Evolutionary conservation across 2,797 vertebrate species (phyloP).

Genomic region (Leptatherina wallacei): DNA sequence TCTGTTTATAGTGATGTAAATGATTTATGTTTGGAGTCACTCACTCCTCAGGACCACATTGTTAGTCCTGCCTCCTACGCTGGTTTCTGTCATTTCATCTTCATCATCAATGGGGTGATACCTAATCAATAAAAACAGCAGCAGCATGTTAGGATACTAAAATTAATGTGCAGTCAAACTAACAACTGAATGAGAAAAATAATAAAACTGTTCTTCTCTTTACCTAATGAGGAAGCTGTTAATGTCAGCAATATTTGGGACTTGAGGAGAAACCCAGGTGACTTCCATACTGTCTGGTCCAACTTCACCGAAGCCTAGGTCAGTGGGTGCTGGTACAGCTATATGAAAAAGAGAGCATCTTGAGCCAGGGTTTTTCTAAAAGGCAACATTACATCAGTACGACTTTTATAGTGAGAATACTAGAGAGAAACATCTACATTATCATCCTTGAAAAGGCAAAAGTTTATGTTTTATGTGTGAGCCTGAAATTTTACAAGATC

Average conservation of each 20-base stretch:
- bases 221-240: conserved; percentile 88
- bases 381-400: not conserved
- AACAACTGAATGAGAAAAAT: not conserved
- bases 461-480: conserved; percentile 6
- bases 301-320: conserved; percentile 88
- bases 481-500: conserved; percentile 59
- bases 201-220: not conserved
- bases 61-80: conserved; percentile 80
- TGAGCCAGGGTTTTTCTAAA: conserved; percentile 5
- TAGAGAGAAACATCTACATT: not conserved
- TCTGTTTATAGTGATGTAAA: not conserved
- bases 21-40: conserved; percentile 38
- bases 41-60: conserved; percentile 88
- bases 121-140: conserved; percentile 67
- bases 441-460: conserved; percentile 7
- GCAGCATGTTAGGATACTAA: not conserved
- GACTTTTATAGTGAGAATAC: not conserved
- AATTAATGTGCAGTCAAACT: not conserved
- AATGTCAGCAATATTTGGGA: conserved; percentile 86
- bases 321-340: conserved; percentile 94
- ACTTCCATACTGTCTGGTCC: conserved; percentile 88
- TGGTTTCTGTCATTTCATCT: conserved; percentile 88
- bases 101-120: conserved; percentile 92
- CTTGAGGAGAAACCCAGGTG: conserved; percentile 87
- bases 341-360: conserved; percentile 10